A percentile compares a stretch with the other conserved stretches of the same genome.
Evolutionary conservation across 2,113 vertebrate genomes (phyloP).

Genomic region (Beaufortia kweichowensis): DNA sequence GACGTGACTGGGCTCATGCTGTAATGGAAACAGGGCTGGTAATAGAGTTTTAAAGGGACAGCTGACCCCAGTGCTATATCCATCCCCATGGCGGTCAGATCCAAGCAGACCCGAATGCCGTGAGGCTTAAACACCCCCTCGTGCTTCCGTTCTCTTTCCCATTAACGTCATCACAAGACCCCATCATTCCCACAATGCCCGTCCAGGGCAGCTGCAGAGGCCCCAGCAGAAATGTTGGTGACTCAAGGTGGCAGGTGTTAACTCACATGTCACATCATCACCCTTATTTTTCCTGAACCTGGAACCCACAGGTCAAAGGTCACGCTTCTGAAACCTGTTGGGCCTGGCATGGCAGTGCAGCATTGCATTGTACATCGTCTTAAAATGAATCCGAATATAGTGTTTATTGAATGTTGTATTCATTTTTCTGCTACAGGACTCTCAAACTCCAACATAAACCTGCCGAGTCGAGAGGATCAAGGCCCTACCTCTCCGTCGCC

Average conservation of each 20-base stretch:
- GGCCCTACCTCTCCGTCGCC: constrained; percentile 73
- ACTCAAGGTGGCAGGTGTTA: constrained; percentile 43
- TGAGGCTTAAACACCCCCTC: constrained; percentile 40
- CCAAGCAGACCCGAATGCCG: constrained; percentile 42
- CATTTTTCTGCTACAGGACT: constrained; percentile 71
- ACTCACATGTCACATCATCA: constrained; percentile 26
- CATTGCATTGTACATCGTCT: not conserved
- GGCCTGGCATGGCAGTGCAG: not conserved
- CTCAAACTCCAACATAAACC: constrained; percentile 87
- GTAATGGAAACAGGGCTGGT: constrained; percentile 50
- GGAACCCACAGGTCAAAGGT: not conserved
- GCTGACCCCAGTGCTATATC: constrained; percentile 54
- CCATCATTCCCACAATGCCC: constrained; percentile 39
- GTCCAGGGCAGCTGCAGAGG: constrained; percentile 45
- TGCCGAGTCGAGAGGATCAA: constrained; percentile 81
- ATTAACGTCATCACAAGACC: constrained; percentile 40
- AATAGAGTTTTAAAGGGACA: constrained; percentile 32
- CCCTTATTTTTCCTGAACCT: not conserved
- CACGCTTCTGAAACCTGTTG: not conserved
- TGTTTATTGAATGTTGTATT: not conserved
- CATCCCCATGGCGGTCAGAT: constrained; percentile 43
- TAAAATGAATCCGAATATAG: not conserved
- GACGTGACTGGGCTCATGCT: constrained; percentile 31
- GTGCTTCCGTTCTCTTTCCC: constrained; percentile 29
- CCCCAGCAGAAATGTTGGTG: not conserved